Base-by-base conservation (phyloP, 2,113 vertebrate species). In the Platichthys flesus region DNA sequence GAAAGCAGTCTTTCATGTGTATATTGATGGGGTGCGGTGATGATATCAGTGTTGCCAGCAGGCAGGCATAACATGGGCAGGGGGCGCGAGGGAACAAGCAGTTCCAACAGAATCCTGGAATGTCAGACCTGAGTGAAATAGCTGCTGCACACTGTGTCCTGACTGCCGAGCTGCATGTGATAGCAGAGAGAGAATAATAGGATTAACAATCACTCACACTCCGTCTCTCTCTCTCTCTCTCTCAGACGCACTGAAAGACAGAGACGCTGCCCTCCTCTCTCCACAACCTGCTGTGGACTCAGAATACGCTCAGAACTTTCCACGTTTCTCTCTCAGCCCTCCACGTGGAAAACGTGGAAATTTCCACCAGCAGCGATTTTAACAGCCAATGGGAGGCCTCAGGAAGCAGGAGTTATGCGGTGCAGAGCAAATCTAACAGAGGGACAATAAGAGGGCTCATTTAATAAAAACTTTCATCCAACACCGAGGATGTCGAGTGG, bases 91-190 rank as follows among this genome's bases (percentile, higher is more conserved):
- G 61, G 65, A 75, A 85, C 52, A 1, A 75, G 79, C 63, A 35
- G 74, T 76, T 85, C 67, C 37, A 31, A 77, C 84, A 72, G 72
- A 83, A 85, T 65, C 69, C 81, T 78, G 87, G 85, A 92, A 90
- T 86, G 88, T 89, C 72, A 76, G 85, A 85, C 85, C 89, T 88
- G 86, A 90, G 86, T 78, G 64, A 88, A 82, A 77, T 28, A 67
- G 83, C 86, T 80, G 79, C 78, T 78, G 87, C 76, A 82, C 87
- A 74, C 70, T 1, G 58, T 74, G 81, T 82, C 71, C 82, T 77
- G 74, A 69, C 79, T 67, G 66, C 57, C 59, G 47, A 74, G 74
- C 74, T 77, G 67, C 79, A 79, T 74, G 81, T 90, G 83, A 89
- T 70, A 78, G 67, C 74, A 74, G 78, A 69, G 71, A 63, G 55